These are phyloP conservation scores for Hippocampus comes DNA, from an alignment of 2,113 vertebrate genomes.

Conservation along the genomic window DNA sequence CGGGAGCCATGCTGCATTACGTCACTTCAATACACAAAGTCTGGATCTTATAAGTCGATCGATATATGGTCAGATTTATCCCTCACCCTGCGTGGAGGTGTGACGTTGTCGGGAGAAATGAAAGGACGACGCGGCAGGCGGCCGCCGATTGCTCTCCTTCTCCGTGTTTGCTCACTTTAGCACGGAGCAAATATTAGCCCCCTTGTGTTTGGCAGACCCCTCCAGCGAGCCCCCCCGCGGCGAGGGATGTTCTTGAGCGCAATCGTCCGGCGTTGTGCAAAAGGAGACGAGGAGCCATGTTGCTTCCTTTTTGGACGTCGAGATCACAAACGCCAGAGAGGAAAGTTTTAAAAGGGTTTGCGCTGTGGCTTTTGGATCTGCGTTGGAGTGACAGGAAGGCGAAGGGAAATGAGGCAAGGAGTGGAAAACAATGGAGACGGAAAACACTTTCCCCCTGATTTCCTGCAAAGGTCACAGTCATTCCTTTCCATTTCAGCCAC, in stretches of 20 bases:
- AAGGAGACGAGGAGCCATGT: not conserved
- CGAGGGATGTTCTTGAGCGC: constrained; percentile 16
- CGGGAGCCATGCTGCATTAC: too few relatives aligned
- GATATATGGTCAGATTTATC: not conserved
- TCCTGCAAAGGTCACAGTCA: constrained; percentile 58
- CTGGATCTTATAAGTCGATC: too few relatives aligned
- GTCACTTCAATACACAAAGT: too few relatives aligned
- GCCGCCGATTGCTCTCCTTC: constrained; percentile 57
- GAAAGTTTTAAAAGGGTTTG: constrained; percentile 1
- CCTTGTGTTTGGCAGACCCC: constrained; percentile 33
- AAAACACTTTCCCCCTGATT: constrained; percentile 57
- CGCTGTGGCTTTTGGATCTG: not conserved
- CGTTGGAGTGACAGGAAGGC: constrained; percentile 2
- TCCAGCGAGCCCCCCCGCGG: constrained; percentile 33
- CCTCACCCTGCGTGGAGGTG: not conserved
- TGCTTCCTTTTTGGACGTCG: constrained; percentile 8
- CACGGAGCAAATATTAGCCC: constrained; percentile 61
- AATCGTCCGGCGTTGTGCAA: constrained; percentile 18
- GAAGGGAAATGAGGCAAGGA: constrained; percentile 12
- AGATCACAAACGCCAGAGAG: constrained; percentile 4
- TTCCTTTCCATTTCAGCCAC: constrained; percentile 50
- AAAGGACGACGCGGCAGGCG: constrained; percentile 54
- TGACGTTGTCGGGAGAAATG: constrained; percentile 26
- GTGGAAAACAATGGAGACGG: constrained; percentile 34
- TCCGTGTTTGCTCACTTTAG: constrained; percentile 69